phyloP scores from a whole-genome alignment of 2,797 vertebrate genomes.

The Eospalax fontanierii region DNA sequence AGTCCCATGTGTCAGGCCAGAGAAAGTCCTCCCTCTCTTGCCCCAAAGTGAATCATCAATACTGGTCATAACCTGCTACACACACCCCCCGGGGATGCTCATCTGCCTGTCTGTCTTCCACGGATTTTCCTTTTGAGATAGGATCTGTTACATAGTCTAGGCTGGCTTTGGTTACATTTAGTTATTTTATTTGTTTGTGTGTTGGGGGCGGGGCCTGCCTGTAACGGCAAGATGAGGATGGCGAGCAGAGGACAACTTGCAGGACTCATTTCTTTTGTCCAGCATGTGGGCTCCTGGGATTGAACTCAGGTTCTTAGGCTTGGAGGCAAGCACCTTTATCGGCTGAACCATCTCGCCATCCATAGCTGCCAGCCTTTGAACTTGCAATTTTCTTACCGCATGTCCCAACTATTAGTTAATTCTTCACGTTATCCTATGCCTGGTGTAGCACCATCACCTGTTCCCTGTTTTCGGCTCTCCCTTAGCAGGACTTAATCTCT shows the following conservation, averaged over 20 bases:
- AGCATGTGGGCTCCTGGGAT: not conserved
- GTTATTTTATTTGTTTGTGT: not conserved
- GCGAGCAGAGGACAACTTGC: not conserved
- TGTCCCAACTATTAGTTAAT: rapidly evolving
- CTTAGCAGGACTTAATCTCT: not conserved
- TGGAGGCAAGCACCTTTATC: not conserved
- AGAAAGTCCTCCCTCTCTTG: not conserved
- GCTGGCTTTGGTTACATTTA: not conserved
- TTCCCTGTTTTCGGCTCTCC: not conserved
- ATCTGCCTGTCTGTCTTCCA: not conserved
- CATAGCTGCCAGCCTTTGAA: not conserved
- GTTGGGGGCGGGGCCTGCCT: not conserved
- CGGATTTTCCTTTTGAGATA: not conserved
- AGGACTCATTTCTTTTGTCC: not conserved
- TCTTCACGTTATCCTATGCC: not conserved
- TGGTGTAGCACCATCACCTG: not conserved
- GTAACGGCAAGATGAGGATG: too few species aligned
- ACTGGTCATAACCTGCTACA: not conserved
- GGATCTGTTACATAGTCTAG: not conserved
- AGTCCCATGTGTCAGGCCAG: rapidly evolving
- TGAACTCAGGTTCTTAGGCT: not conserved
- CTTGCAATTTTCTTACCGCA: not conserved
- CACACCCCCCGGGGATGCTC: not conserved
- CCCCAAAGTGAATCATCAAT: not conserved
- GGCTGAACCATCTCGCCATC: not conserved